Conservation (phyloP, 2,113 vertebrate species). For the Amblyopsis rosae region DNA sequence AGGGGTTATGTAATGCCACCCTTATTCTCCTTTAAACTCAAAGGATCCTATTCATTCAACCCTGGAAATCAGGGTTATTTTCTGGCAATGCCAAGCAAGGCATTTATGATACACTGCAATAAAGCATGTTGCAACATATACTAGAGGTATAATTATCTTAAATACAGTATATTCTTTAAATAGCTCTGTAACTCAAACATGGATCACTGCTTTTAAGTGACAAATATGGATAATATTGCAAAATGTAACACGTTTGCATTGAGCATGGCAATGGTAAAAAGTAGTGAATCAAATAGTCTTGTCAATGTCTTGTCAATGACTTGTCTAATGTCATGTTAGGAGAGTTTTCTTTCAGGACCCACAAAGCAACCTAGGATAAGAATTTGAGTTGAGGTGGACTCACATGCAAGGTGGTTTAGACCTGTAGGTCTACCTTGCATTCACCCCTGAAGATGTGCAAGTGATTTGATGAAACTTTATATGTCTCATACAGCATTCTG, state of each 20-base stretch:
- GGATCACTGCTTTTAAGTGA: constrained; percentile 31
- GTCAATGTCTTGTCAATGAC: not conserved
- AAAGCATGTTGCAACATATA: constrained; percentile 49
- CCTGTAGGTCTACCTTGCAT: constrained; percentile 10
- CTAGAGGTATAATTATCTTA: constrained; percentile 40
- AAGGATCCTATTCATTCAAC: constrained; percentile 52
- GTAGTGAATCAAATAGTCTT: not conserved
- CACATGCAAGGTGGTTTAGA: not conserved
- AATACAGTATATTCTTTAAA: constrained; percentile 17
- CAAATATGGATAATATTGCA: constrained; percentile 8
- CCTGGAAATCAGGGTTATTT: constrained; percentile 28
- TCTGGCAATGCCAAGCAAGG: constrained; percentile 38
- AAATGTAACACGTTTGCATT: not conserved
- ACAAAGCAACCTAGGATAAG: constrained; percentile 9
- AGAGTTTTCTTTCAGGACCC: constrained; percentile 9
- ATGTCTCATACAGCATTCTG: constrained; percentile 16
- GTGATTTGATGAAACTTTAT: constrained; percentile 18
- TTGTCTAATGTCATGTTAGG: not conserved
- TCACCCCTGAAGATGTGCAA: constrained; percentile 20
- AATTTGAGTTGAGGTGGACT: not conserved
- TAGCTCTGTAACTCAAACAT: constrained; percentile 19
- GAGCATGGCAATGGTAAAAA: not conserved
- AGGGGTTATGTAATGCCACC: constrained; percentile 45
- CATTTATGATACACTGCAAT: constrained; percentile 31
- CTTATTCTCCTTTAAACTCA: constrained; percentile 46